Conservation (phyloP, 2,113 vertebrate species). For the Trachemys scripta region DNA sequence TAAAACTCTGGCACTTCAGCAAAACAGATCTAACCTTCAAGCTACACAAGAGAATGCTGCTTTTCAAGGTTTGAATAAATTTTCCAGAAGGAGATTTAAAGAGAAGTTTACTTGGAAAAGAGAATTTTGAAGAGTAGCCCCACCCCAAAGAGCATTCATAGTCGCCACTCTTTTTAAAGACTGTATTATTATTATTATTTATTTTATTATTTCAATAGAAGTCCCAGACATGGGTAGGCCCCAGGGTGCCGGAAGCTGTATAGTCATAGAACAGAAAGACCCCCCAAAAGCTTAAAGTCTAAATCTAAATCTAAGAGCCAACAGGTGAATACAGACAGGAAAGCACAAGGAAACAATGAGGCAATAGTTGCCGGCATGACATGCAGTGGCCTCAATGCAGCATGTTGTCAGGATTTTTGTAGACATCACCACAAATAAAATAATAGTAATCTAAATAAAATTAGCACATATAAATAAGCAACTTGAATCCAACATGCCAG, state of each 20-base stretch:
- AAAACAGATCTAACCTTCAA: background rate
- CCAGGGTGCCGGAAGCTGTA: background rate
- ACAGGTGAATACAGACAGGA: background rate
- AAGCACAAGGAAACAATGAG: background rate
- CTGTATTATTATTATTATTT: background rate
- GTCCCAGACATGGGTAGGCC: too few relatives aligned
- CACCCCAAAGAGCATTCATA: background rate
- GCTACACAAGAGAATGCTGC: background rate
- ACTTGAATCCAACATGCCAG: background rate
- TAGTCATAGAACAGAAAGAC: background rate
- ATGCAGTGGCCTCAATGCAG: background rate
- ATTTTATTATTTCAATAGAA: background rate
- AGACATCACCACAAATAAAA: background rate
- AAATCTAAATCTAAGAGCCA: background rate
- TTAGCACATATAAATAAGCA: background rate
- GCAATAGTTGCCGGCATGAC: background rate
- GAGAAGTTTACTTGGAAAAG: background rate
- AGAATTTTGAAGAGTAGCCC: background rate
- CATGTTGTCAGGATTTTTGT: background rate
- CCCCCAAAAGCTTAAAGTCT: background rate
- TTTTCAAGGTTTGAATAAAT: constrained; percentile 2
- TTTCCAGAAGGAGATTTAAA: constrained; percentile 1
- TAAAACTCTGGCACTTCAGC: background rate
- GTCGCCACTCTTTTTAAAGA: background rate
- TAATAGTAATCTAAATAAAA: background rate